Percentiles rank a stretch among this genome's conserved stretches.
Conservation (phyloP, 2,888 invertebrate species). For the Synanthedon tipuliformis region DNA sequence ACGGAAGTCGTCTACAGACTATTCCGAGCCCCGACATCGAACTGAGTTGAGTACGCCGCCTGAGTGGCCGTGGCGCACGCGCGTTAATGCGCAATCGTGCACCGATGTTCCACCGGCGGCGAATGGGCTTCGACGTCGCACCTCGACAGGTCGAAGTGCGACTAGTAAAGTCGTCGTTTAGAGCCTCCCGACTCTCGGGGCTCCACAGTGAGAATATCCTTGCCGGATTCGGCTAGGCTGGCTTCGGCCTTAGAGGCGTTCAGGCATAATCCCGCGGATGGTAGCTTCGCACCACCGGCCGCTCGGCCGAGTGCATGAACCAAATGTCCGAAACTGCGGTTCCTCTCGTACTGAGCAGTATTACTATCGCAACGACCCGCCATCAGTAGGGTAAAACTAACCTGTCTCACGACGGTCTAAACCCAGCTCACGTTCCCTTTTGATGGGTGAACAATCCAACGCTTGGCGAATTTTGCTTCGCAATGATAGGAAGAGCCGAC, state of each 20-base stretch:
- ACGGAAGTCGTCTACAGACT: slow-evolving; percentile 24
- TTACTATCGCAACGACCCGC: slow-evolving; percentile 51
- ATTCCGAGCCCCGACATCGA: slow-evolving; percentile 56
- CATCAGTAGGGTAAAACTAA: slow-evolving; percentile 68
- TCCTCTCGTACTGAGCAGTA: slow-evolving; percentile 25
- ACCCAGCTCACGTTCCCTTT: background rate
- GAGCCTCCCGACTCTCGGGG: slow-evolving; percentile 44
- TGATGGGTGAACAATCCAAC: background rate
- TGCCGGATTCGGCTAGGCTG: background rate
- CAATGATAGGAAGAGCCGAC: slow-evolving; percentile 62
- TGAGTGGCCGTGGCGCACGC: too few relatives aligned
- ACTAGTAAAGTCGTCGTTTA: slow-evolving; percentile 9
- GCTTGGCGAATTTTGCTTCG: background rate
- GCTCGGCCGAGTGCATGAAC: background rate
- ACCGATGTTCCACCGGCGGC: too few relatives aligned
- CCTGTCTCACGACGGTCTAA: slow-evolving; percentile 67
- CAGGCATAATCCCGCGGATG: background rate
- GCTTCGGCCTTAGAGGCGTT: background rate
- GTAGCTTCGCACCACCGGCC: background rate
- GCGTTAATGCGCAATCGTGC: too few relatives aligned
- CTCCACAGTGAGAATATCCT: background rate
- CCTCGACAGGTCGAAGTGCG: too few relatives aligned
- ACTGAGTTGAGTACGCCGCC: too few relatives aligned
- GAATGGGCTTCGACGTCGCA: too few relatives aligned
- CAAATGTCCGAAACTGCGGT: slow-evolving; percentile 69